phyloP scores from a whole-genome alignment of 1,140 invertebrate species.

The Cydia amplana region DNA sequence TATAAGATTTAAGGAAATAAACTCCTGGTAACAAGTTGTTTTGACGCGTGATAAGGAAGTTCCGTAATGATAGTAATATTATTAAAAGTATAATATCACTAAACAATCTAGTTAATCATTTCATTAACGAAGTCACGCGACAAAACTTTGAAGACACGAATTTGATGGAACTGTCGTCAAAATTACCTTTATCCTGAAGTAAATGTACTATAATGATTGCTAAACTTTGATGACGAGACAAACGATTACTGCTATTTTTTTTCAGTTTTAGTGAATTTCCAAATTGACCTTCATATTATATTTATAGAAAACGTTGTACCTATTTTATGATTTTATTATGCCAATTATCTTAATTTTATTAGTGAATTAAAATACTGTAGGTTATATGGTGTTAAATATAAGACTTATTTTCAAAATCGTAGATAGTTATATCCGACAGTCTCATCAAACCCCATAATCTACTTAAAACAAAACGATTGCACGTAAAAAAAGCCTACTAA shows the following conservation, averaged over 20 bases:
- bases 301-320: background rate
- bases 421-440: background rate
- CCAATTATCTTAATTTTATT: no score
- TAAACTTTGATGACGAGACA: background rate
- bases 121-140: constrained; percentile 23
- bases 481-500: constrained; percentile 39
- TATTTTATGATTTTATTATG: no score
- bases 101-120: background rate
- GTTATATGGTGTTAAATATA: background rate
- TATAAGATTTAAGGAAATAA: constrained; percentile 44
- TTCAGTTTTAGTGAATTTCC: background rate
- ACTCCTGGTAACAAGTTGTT: constrained; percentile 41
- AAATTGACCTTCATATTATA: background rate
- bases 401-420: background rate
- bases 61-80: background rate
- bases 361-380: no score
- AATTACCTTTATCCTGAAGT: background rate
- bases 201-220: background rate
- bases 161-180: constrained; percentile 22
- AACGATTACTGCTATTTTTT: background rate
- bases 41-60: constrained; percentile 9
- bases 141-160: constrained; percentile 28
- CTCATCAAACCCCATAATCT: constrained; percentile 33
- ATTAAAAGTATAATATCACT: background rate
- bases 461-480: constrained; percentile 48